phyloP scores from a whole-genome alignment of 2,113 vertebrate species.

The Cisticola juncidis region DNA sequence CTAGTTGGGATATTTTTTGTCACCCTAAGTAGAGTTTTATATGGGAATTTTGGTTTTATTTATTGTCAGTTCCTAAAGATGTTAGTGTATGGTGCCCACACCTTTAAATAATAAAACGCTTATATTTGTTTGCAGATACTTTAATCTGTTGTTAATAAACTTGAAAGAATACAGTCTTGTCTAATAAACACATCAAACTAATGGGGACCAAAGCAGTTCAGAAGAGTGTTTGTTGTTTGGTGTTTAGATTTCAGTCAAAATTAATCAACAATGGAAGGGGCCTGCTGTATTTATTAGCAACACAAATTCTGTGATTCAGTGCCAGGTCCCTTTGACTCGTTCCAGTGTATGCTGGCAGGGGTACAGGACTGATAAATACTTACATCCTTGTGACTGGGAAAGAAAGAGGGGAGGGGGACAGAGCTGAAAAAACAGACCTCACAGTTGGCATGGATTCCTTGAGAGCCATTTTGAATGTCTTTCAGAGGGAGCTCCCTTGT shows the following conservation, averaged over 20 bases:
- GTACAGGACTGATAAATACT: slow-evolving; percentile 76
- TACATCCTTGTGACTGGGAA: slow-evolving; percentile 70
- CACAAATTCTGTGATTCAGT: slow-evolving; percentile 76
- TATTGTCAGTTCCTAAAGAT: slow-evolving; percentile 32
- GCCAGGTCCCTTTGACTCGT: slow-evolving; percentile 74
- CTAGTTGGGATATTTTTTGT: not conserved
- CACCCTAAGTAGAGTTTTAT: not conserved
- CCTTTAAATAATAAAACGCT: slow-evolving; percentile 61
- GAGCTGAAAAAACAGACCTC: slow-evolving; percentile 61
- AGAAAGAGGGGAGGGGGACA: slow-evolving; percentile 46
- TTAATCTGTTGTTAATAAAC: slow-evolving; percentile 82
- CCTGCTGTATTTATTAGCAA: slow-evolving; percentile 77
- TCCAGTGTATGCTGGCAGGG: slow-evolving; percentile 72
- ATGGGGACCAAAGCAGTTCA: slow-evolving; percentile 71
- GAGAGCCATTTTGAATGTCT: slow-evolving; percentile 78
- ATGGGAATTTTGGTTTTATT: slow-evolving; percentile 40
- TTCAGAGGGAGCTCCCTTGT: slow-evolving; percentile 12
- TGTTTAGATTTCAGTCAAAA: slow-evolving; percentile 81
- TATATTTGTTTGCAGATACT: slow-evolving; percentile 74
- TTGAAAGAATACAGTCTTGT: slow-evolving; percentile 75
- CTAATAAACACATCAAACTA: slow-evolving; percentile 82
- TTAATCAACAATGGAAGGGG: slow-evolving; percentile 77
- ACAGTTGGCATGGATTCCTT: slow-evolving; percentile 69
- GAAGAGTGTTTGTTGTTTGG: slow-evolving; percentile 77
- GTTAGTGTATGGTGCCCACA: slow-evolving; percentile 2